These are phyloP conservation scores for Charanyca ferruginea DNA, from an alignment of 2,888 invertebrate species.

Conservation along the genomic window DNA sequence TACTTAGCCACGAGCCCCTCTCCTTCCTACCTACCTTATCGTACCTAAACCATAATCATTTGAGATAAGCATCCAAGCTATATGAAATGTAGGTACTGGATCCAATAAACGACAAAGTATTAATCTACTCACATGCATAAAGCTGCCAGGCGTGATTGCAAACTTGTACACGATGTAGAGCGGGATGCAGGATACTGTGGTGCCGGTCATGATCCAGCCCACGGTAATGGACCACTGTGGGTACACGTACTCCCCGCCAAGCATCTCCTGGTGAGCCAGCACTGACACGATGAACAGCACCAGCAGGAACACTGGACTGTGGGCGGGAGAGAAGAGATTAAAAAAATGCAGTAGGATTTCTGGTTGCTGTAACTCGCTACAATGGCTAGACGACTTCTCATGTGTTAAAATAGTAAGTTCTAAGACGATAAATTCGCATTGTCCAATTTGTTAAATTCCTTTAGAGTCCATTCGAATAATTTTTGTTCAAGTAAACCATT, in stretches of 20 bases:
- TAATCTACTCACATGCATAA: constrained; percentile 48
- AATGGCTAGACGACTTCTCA: too few relatives aligned
- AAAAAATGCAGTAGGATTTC: background rate
- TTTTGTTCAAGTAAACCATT: too few relatives aligned
- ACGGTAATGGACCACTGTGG: constrained; percentile 95
- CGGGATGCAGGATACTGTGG: constrained; percentile 96
- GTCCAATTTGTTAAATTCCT: too few relatives aligned
- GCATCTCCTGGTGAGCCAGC: constrained; percentile 95
- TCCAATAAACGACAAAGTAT: background rate
- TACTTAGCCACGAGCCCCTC: too few relatives aligned
- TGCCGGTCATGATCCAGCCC: constrained; percentile 96
- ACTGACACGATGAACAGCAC: constrained; percentile 96
- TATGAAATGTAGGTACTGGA: too few relatives aligned
- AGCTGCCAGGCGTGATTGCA: constrained; percentile 92
- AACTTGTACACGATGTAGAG: constrained; percentile 95
- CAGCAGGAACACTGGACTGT: constrained; percentile 95
- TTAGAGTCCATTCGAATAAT: too few relatives aligned
- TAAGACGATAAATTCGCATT: too few relatives aligned
- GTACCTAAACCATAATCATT: too few relatives aligned
- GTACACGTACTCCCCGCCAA: constrained; percentile 94
- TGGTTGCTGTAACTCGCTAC: too few relatives aligned
- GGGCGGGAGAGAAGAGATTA: background rate
- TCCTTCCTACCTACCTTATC: too few relatives aligned
- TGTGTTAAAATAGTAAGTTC: too few relatives aligned
- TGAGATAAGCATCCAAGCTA: too few relatives aligned